Conservation (phyloP, 2,113 vertebrate genomes). For the Dendropsophus ebraccatus region DNA sequence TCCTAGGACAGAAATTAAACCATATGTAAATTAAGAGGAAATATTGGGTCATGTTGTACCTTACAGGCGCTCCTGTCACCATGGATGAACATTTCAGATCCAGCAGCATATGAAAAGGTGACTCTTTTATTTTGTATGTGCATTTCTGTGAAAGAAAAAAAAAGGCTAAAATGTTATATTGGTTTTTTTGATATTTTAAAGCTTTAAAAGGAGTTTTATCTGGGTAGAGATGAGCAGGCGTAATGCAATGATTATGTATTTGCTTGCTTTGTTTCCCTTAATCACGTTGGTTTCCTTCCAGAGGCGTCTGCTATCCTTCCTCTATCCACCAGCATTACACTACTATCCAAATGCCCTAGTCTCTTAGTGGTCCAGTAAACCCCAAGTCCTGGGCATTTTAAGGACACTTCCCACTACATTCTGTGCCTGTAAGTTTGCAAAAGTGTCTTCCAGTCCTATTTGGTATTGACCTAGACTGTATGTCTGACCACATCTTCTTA, state of each 20-base stretch:
- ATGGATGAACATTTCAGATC: background rate
- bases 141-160: background rate
- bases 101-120: conserved; percentile 1
- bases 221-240: background rate
- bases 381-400: no score
- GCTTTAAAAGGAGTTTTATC: background rate
- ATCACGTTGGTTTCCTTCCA: no score
- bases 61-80: conserved; percentile 12
- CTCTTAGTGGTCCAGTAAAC: no score
- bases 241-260: background rate
- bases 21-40: conserved; percentile 1
- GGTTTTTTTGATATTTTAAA: background rate
- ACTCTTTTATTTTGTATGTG: background rate
- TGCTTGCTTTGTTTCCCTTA: background rate
- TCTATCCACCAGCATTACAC: no score
- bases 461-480: no score
- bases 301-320: no score
- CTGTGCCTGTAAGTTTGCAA: no score
- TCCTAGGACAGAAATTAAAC: conserved; percentile 2
- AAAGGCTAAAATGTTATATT: background rate
- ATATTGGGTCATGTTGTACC: conserved; percentile 17
- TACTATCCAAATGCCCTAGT: no score
- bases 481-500: no score
- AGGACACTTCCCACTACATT: no score
- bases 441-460: no score